A percentile compares a stretch with the other conserved stretches of the same genome.
Conservation (phyloP, 2,113 vertebrate genomes). For the Ageneiosus marmoratus region DNA sequence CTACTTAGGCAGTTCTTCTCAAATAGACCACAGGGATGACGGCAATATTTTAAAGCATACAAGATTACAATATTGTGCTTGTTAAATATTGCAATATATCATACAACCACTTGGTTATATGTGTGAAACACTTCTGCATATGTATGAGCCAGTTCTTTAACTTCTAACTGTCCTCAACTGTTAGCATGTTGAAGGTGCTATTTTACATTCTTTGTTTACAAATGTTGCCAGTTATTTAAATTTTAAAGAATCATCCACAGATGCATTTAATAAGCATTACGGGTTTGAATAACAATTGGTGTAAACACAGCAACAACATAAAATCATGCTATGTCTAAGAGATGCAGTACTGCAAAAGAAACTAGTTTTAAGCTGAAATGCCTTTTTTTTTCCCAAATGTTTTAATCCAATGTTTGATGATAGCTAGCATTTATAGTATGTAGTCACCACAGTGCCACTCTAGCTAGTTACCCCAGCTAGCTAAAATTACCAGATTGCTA, state of each 20-base stretch:
- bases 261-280: not conserved
- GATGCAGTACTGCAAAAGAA: conserved; percentile 15
- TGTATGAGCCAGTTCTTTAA: not conserved
- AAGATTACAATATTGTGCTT: conserved; percentile 17
- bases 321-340: not conserved
- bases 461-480: not conserved
- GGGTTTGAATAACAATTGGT: not conserved
- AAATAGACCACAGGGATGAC: not conserved
- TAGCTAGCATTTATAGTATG: not conserved
- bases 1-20: not conserved
- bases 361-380: not conserved
- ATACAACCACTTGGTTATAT: conserved; percentile 5
- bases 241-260: not conserved
- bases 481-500: not conserved
- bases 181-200: not conserved
- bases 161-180: not conserved
- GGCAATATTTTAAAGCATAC: conserved; percentile 26
- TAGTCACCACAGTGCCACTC: not conserved
- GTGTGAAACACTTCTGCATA: conserved; percentile 5
- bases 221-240: not conserved
- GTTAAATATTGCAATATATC: conserved; percentile 17
- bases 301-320: not conserved
- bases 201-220: not conserved
- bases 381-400: not conserved
- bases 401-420: not conserved